Evolutionary conservation across 2,888 invertebrate species (phyloP).

Genomic region (Elaeidobius kamerunicus): DNA sequence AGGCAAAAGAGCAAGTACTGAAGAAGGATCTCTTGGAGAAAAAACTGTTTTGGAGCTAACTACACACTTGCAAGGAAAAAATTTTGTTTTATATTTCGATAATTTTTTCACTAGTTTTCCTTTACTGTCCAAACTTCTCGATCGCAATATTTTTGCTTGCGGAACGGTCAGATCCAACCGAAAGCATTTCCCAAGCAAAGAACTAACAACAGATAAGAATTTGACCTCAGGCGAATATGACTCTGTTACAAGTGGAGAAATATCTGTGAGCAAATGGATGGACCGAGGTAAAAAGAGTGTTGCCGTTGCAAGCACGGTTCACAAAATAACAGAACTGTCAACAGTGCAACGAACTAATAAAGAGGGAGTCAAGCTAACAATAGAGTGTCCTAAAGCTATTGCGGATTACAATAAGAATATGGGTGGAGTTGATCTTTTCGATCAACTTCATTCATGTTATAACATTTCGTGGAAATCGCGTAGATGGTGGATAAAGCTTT

Average conservation of each 20-base stretch:
- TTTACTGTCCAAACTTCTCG: constrained; percentile 33
- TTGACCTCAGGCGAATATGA: constrained; percentile 34
- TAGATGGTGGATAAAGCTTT: constrained; percentile 39
- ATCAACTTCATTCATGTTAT: constrained; percentile 37
- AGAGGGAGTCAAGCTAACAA: constrained; percentile 16
- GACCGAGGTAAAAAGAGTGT: constrained; percentile 37
- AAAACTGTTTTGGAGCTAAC: constrained; percentile 36
- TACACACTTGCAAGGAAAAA: constrained; percentile 31
- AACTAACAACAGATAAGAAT: constrained; percentile 34
- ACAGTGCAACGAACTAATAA: constrained; percentile 35
- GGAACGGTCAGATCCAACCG: constrained; percentile 35
- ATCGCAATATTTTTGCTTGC: constrained; percentile 36
- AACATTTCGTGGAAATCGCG: constrained; percentile 37
- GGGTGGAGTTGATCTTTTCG: constrained; percentile 39
- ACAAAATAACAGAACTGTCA: constrained; percentile 18
- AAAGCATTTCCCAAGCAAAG: constrained; percentile 12
- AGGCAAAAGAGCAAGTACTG: constrained; percentile 29
- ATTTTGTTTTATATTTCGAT: constrained; percentile 38
- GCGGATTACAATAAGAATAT: constrained; percentile 38
- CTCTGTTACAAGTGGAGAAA: constrained; percentile 29
- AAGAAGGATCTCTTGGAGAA: constrained; percentile 35
- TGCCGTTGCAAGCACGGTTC: constrained; percentile 32
- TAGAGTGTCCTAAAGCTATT: constrained; percentile 13
- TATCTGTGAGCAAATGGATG: constrained; percentile 37
- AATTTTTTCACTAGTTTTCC: constrained; percentile 37